Evolutionary conservation across 2,113 vertebrate species (phyloP).

Genomic region (Variabilichromis moorii): DNA sequence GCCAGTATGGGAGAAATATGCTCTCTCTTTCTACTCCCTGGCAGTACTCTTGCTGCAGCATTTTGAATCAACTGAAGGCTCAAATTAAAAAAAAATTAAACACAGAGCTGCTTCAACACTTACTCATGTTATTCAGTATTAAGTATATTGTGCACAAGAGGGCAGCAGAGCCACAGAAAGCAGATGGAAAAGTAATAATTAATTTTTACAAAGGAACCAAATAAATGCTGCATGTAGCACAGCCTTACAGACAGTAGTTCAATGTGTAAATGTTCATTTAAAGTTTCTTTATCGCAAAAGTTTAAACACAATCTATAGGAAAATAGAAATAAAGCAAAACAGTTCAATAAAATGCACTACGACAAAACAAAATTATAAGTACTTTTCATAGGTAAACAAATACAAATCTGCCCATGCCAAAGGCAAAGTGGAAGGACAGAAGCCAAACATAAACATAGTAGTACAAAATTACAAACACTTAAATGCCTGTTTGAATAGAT

Average conservation of each 20-base stretch:
- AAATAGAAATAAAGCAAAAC: neutral
- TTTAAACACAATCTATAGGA: neutral
- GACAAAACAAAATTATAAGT: neutral
- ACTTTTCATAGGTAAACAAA: neutral
- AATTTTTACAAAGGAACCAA: neutral
- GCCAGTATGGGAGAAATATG: neutral
- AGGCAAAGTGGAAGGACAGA: accelerated
- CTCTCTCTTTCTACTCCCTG: neutral
- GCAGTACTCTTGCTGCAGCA: neutral
- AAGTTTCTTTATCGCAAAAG: accelerated
- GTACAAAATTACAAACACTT: neutral
- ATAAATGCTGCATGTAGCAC: neutral
- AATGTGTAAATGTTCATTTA: neutral
- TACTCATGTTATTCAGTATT: neutral
- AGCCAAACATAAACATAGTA: neutral
- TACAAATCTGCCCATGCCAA: neutral
- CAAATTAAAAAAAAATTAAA: neutral
- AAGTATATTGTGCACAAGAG: slow-evolving; percentile 10
- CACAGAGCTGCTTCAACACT: neutral
- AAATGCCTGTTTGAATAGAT: neutral
- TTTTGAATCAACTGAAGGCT: neutral
- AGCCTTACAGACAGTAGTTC: neutral
- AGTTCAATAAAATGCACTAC: neutral
- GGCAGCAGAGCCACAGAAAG: slow-evolving; percentile 5
- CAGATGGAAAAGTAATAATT: neutral